Evolutionary conservation across 2,797 vertebrate species (phyloP).

Genomic region (Vespertilio murinus): DNA sequence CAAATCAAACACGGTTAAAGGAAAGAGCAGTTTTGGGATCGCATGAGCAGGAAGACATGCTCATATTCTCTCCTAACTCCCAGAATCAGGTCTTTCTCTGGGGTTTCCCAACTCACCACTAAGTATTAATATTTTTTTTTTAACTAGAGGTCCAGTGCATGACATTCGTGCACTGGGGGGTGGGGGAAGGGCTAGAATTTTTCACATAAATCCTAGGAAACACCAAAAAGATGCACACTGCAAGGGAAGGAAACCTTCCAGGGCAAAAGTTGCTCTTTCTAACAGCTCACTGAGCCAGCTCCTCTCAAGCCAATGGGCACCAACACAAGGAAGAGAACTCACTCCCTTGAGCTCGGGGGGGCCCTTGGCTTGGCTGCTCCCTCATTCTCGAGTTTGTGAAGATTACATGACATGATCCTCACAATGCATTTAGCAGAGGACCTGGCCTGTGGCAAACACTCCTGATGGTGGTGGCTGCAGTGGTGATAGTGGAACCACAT

Average conservation of each 20-base stretch:
- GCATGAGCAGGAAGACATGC: background rate
- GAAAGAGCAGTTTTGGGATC: background rate
- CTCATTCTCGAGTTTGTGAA: background rate
- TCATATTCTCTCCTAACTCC: background rate
- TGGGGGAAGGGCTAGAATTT: background rate
- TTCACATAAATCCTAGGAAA: conserved; percentile 17
- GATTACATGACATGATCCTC: background rate
- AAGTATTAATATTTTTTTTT: conserved; percentile 5
- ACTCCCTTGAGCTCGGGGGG: background rate
- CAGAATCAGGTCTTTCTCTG: background rate
- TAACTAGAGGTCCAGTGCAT: background rate
- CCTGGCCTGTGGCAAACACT: background rate
- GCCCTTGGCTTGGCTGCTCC: background rate
- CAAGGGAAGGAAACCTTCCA: background rate
- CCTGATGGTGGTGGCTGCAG: too few species aligned
- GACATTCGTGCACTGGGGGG: too few species aligned
- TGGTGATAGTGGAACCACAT: background rate
- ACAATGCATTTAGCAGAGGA: background rate
- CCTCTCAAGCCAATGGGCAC: background rate
- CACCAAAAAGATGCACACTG: background rate
- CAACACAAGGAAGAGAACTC: background rate
- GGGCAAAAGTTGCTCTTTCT: background rate
- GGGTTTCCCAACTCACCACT: background rate
- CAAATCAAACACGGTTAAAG: background rate
- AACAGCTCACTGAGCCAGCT: background rate